Conservation (phyloP, 2,888 invertebrate species). For the Dolichomitus sp. region DNA sequence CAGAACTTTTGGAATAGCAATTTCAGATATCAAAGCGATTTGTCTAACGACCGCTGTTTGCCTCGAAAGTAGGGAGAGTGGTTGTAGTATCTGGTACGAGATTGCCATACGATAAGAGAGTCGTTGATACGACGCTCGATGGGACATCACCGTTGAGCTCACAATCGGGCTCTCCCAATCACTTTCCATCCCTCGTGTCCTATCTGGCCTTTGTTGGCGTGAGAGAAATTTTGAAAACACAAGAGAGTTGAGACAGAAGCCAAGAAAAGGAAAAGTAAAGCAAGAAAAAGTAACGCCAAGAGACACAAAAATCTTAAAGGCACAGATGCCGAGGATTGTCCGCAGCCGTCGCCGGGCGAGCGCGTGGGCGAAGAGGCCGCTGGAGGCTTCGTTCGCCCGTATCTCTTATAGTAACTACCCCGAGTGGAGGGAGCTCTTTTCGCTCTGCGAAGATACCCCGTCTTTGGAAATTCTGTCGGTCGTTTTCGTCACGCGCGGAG, state of each 20-base stretch:
- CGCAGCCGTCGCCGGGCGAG: slow-evolving; percentile 59
- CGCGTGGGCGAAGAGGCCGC: slow-evolving; percentile 39
- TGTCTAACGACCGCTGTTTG: slow-evolving; percentile 57
- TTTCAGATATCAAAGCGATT: slow-evolving; percentile 59
- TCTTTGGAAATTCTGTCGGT: slow-evolving; percentile 32
- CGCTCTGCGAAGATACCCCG: slow-evolving; percentile 26
- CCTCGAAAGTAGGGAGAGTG: slow-evolving; percentile 33
- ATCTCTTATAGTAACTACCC: slow-evolving; percentile 57
- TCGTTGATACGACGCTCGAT: slow-evolving; percentile 56
- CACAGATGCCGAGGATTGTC: slow-evolving; percentile 67
- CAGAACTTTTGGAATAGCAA: slow-evolving; percentile 19
- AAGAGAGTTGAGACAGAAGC: neutral
- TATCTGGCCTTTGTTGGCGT: slow-evolving; percentile 33
- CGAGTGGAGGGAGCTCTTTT: slow-evolving; percentile 1
- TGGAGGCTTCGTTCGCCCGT: slow-evolving; percentile 27
- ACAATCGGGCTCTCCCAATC: slow-evolving; percentile 36
- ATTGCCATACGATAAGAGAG: slow-evolving; percentile 67
- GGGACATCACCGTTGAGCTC: slow-evolving; percentile 29
- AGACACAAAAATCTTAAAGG: slow-evolving; percentile 60
- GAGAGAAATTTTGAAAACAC: slow-evolving; percentile 50
- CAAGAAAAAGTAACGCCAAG: slow-evolving; percentile 30
- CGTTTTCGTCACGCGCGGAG: slow-evolving; percentile 66
- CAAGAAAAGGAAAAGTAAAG: slow-evolving; percentile 26
- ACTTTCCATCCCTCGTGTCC: slow-evolving; percentile 36
- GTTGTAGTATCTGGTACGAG: slow-evolving; percentile 56